phyloP scores from a whole-genome alignment of 2,797 vertebrate species.

The Telmatherina bonti region DNA sequence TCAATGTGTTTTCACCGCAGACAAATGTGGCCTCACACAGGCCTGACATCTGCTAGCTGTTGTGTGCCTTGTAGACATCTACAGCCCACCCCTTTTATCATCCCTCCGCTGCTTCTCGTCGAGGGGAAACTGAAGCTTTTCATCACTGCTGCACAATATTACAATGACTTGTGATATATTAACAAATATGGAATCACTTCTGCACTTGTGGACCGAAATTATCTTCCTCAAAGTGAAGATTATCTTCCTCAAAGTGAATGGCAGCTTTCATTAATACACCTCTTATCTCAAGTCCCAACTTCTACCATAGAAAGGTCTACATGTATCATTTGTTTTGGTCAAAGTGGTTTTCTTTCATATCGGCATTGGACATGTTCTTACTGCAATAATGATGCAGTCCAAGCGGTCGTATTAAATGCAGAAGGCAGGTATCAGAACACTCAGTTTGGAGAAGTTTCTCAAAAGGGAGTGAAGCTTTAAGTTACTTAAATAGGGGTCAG shows the following conservation, averaged over 20 bases:
- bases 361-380: neutral
- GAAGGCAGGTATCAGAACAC: neutral
- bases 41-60: conserved; percentile 77
- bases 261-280: neutral
- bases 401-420: neutral
- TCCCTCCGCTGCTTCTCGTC: conserved; percentile 29
- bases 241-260: neutral
- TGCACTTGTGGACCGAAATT: neutral
- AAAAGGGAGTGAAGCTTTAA: neutral
- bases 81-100: conserved; percentile 56
- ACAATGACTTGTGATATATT: neutral
- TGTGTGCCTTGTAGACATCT: conserved; percentile 71
- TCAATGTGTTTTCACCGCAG: conserved; percentile 67
- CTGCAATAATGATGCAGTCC: neutral
- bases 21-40: conserved; percentile 77
- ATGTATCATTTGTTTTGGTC: neutral
- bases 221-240: neutral
- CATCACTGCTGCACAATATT: neutral
- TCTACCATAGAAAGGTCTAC: neutral
- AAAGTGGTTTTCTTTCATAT: neutral
- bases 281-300: neutral
- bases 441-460: neutral
- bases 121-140: neutral
- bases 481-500: neutral
- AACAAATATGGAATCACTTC: neutral